A percentile compares a stretch with the other conserved stretches of the same genome.
These are phyloP conservation scores for Psittacula cyanocephala DNA, from an alignment of 2,113 vertebrate species.

Conservation along the genomic window DNA sequence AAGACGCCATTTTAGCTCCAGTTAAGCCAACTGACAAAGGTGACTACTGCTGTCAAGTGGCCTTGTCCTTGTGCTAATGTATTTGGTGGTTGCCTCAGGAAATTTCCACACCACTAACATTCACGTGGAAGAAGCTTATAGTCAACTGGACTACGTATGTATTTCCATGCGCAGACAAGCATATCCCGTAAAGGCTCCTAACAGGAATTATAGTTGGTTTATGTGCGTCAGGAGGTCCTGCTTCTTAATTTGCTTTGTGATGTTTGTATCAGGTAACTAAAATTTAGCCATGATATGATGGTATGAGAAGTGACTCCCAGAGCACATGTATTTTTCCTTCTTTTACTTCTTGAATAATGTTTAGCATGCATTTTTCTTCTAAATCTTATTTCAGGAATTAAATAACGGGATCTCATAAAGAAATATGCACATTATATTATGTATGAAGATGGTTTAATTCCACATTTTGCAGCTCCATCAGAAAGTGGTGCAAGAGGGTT, in stretches of 20 bases:
- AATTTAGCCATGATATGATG: background rate
- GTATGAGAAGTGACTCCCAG: background rate
- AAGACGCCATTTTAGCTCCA: background rate
- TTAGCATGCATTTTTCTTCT: background rate
- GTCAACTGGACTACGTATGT: background rate
- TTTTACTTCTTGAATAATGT: background rate
- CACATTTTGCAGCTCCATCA: background rate
- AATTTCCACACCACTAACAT: background rate
- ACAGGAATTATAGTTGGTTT: background rate
- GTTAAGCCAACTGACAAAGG: background rate
- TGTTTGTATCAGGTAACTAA: background rate
- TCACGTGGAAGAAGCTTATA: background rate
- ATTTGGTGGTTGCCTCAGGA: background rate
- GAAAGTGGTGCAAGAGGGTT: background rate
- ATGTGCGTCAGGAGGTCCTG: background rate
- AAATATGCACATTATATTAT: background rate
- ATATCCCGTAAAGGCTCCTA: background rate
- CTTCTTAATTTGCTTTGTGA: background rate
- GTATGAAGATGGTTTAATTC: background rate
- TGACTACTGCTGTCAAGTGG: background rate
- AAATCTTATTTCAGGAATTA: background rate
- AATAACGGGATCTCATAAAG: background rate
- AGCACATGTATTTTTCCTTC: background rate
- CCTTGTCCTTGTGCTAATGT: background rate
- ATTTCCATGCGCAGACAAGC: background rate